Base-by-base conservation (phyloP, 2,888 invertebrate genomes). In the Heliconius ismenius region DNA sequence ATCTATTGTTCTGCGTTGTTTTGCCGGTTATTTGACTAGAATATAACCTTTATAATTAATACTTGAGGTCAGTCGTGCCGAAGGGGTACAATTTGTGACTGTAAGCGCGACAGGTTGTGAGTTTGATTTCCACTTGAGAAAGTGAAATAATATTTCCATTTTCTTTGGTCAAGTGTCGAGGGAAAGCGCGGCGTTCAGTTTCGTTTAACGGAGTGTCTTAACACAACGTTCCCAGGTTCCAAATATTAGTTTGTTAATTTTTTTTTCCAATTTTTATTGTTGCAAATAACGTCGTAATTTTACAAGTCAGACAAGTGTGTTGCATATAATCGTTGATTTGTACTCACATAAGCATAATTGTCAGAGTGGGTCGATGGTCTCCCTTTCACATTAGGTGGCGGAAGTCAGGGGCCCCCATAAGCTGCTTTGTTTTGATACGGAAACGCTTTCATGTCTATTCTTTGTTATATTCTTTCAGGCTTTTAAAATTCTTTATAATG, bases 321-420 rank as follows among this genome's bases (percentile, higher is more conserved):
- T 13, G 28, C 28, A 49, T 11, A n/a, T 54, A 69, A 69, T 70
- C 32, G 70, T 36, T 58, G 62, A 73, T 63, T 63, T 63, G 43
- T 62, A 63, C 26, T 43, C 62, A 6, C n/a, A 60, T 77, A 69
- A 68, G 58, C 74, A 77, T 72, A 68, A 76, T 79, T 76, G 75
- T 73, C 69, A 68, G 75, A 79, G 77, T 73, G 81, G 85, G 85
- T 86, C 87, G 85, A 86, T 86, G 79, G 63, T 82, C 82, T 82
- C 87, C 82, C 85, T 86, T 87, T 84, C 85, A 81, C 82, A 86
- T 86, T 87, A 87, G 78, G 75, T 86, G 86, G 85, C 87, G 89
- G 89, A 89, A 81, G 83, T 85, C 84, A 82, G 74, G 78, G 78
- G 76, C 86, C 84, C 67, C 84, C 83, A 83, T 83, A 83, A 84